Base-by-base conservation (phyloP, 2,797 vertebrate species). In the Parauchenoglanis punctatus region DNA sequence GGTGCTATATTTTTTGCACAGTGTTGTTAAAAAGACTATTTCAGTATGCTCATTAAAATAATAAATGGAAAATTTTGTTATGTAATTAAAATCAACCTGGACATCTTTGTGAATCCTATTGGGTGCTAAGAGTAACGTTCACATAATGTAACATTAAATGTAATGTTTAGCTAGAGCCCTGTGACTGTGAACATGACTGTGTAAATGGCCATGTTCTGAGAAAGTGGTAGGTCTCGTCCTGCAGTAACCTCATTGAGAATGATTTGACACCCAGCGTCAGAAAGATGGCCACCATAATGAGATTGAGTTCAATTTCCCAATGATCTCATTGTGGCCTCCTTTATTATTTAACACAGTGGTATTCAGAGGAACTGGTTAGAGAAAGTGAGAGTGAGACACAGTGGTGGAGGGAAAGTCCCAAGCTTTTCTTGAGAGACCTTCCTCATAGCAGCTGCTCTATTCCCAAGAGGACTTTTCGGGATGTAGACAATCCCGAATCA, bases 251-350 rank as follows among this genome's bases (percentile, higher is more conserved):
- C 49, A 73, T 61, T 85, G 52, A 65, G 81, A 91, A 88, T 52
- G 58, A 63, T 52, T 49, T 17, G 17, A 70, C 28, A 44, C 80
- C 75, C 72, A 84, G 61, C 54, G 91, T 84, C 15, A 92, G 83
- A 93, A 86, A n/a, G 0, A 0, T 12, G 80, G 59, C 87, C 56
- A 58, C 52, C 59, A 87, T 81, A 90, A 91, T 89, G 68, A 84
- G 78, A 89, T 83, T 75, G 81, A 87, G 86, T 85, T 89, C 44
- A 89, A 87, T 91, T 88, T 85, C 84, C 83, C 78, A 86, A 63
- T 89, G 83, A 89, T 88, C 87, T 88, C 67, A 89, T 89, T 91
- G 85, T 12, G 20, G 44, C 31, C 73, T 81, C 85, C 63, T 86
- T 91, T 78, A 91, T 88, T 89, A 90, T 89, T 84, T 40, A 88